Base-by-base conservation (phyloP, 1,140 invertebrate species). In the Pseudomyrmex gracilis region DNA sequence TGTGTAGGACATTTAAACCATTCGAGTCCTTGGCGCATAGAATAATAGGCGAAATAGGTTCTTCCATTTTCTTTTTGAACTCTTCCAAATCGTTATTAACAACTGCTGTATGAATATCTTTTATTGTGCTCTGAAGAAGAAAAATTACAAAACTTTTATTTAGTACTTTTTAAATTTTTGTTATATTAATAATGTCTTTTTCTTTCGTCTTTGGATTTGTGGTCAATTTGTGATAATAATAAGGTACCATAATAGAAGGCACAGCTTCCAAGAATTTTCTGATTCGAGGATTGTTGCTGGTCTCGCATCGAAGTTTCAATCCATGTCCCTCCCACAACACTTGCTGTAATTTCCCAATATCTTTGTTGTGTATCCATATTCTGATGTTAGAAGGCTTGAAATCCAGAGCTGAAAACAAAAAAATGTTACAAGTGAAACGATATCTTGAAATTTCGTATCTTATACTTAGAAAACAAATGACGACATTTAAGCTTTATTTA, bases 281-380 rank as follows among this genome's bases (percentile, higher is more conserved):
- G 43, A 98, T 97, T 82, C 96, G 95, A 1, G 96, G 95, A 94
- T 97, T 97, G 90, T 96, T 98, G 92, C 97, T 97, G 2, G 97
- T 97, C 92, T 98, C 97, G 83, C 96, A 96, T 64, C 97, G 95
- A 3, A 98, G 95, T 82, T 97, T 96, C 60, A 96, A 94, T 9
- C 98, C 98, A 89, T 98, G 97, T 0, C 98, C 98, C 88, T 98
- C 97, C 97, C 98, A 98, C 12, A 99, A 95, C 1, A 98, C 97
- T 89, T 97, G 96, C 90, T 98, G 97, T 61, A 98, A 93, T 89
- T 97, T 97, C 20, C 95, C 95, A 90, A 98, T 95, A 92, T 98
- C 97, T 91, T 97, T 96, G 91, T 98, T 98, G 91, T 98, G 97
- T 84, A 98, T 98, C 98, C 98, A 98, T 94, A 98, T 98, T 82